A percentile compares a stretch with the other conserved stretches of the same genome.
Evolutionary conservation across 2,113 vertebrate genomes (phyloP).

Genomic region (western clawed frog (Xenopus tropicalis)): DNA sequence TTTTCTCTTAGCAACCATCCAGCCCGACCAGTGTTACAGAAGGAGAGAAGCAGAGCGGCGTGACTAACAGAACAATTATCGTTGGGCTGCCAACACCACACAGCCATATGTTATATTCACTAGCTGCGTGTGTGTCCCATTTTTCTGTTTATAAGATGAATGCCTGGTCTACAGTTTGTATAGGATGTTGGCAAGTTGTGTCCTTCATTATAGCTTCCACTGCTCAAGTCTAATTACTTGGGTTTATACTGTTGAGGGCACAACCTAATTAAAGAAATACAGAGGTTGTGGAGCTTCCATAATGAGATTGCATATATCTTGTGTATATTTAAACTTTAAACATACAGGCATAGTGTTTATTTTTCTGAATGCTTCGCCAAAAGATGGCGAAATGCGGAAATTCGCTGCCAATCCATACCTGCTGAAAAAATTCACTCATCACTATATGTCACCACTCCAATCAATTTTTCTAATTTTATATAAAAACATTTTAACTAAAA

Average conservation of each 20-base stretch:
- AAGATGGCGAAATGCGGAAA: too few relatives aligned
- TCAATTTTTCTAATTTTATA: too few relatives aligned
- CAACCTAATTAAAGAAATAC: conserved; percentile 6
- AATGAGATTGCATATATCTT: too few relatives aligned
- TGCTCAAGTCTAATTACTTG: background rate
- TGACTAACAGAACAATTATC: conserved; percentile 39
- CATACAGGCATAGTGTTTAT: too few relatives aligned
- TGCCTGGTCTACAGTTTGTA: conserved; percentile 30
- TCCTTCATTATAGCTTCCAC: conserved; percentile 26
- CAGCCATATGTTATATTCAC: conserved; percentile 37
- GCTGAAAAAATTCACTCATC: too few relatives aligned
- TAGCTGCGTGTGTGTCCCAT: conserved; percentile 24
- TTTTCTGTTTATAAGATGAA: conserved; percentile 40
- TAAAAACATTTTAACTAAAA: too few relatives aligned
- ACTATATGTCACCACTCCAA: too few relatives aligned
- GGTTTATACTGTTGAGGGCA: too few relatives aligned
- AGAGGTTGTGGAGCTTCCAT: too few relatives aligned
- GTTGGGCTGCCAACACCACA: conserved; percentile 35
- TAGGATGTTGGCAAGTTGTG: conserved; percentile 26
- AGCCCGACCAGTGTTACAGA: conserved; percentile 12
- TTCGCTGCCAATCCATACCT: too few relatives aligned
- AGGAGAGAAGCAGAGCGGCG: conserved; percentile 32
- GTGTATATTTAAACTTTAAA: too few relatives aligned
- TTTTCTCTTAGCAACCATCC: conserved; percentile 23
- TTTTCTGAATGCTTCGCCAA: too few relatives aligned